phyloP scores from a whole-genome alignment of 1,140 invertebrate genomes.

The Lanistes nyassanus region DNA sequence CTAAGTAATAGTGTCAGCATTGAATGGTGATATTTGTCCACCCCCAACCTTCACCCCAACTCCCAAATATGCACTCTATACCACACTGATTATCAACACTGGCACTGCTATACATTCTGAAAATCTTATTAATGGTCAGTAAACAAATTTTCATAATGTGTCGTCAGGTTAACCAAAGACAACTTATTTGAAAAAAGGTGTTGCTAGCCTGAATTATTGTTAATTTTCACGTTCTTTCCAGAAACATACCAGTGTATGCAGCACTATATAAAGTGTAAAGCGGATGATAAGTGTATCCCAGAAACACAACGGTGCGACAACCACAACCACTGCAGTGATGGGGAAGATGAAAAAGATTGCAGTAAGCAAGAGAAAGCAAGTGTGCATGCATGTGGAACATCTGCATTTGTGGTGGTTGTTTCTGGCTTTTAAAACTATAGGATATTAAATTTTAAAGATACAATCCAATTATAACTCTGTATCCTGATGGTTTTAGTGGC shows the following conservation, averaged over 20 bases:
- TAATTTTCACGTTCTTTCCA: constrained; percentile 24
- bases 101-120: too few species aligned
- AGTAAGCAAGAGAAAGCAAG: constrained; percentile 32
- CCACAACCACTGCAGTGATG: constrained; percentile 42
- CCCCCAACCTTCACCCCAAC: too few species aligned
- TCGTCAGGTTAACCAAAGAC: too few species aligned
- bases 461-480: constrained; percentile 3
- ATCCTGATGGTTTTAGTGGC: too few species aligned
- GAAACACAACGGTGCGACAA: constrained; percentile 72
- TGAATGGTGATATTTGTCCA: too few species aligned
- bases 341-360: constrained; percentile 49
- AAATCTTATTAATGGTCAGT: too few species aligned
- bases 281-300: constrained; percentile 73
- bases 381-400: not conserved
- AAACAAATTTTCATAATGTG: too few species aligned
- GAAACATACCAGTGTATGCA: constrained; percentile 63
- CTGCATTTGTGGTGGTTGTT: not conserved
- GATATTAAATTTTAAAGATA: not conserved
- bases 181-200: too few species aligned
- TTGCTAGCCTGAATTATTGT: not conserved
- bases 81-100: too few species aligned
- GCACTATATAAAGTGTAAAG: constrained; percentile 50
- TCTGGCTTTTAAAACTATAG: not conserved
- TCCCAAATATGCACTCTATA: too few species aligned
- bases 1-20: too few species aligned